A percentile compares a stretch with the other conserved stretches of the same genome.
Evolutionary conservation across 2,888 invertebrate species (phyloP).

Genomic region (Drosophila borborema): DNA sequence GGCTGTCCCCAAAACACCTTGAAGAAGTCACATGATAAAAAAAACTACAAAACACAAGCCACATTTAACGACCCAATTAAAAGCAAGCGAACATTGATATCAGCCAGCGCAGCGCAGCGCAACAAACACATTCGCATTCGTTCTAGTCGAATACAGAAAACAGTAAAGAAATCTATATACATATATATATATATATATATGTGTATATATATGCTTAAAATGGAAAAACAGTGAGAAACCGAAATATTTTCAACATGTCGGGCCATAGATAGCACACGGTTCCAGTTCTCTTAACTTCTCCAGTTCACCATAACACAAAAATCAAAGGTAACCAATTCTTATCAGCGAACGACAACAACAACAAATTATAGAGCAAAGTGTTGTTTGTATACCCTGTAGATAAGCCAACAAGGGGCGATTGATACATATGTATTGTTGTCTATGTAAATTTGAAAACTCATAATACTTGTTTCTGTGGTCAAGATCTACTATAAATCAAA

Average conservation of each 20-base stretch:
- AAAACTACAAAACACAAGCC: slow-evolving; percentile 24
- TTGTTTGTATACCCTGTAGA: slow-evolving; percentile 17
- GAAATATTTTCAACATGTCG: slow-evolving; percentile 53
- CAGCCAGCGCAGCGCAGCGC: slow-evolving; percentile 39
- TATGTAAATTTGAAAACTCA: not conserved
- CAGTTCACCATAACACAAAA: slow-evolving; percentile 54
- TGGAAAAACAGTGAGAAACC: slow-evolving; percentile 34
- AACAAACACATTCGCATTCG: slow-evolving; percentile 57
- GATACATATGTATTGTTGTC: not conserved
- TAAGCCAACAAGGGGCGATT: not conserved
- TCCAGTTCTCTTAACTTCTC: slow-evolving; percentile 10
- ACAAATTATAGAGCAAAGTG: slow-evolving; percentile 41
- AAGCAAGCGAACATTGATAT: slow-evolving; percentile 68
- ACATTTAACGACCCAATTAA: slow-evolving; percentile 81
- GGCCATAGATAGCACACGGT: slow-evolving; percentile 54
- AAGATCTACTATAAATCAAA: too few species aligned
- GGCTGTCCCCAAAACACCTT: slow-evolving; percentile 65
- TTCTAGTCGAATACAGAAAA: slow-evolving; percentile 49
- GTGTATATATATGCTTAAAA: slow-evolving; percentile 55
- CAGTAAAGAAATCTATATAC: slow-evolving; percentile 13
- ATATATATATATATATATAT: slow-evolving; percentile 40
- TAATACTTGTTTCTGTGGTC: too few species aligned
- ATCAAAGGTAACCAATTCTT: slow-evolving; percentile 78
- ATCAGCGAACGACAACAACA: slow-evolving; percentile 42
- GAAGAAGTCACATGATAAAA: slow-evolving; percentile 72